These are phyloP conservation scores for Tetraodon nigroviridis DNA, from an alignment of 2,113 vertebrate genomes.

Conservation along the genomic window DNA sequence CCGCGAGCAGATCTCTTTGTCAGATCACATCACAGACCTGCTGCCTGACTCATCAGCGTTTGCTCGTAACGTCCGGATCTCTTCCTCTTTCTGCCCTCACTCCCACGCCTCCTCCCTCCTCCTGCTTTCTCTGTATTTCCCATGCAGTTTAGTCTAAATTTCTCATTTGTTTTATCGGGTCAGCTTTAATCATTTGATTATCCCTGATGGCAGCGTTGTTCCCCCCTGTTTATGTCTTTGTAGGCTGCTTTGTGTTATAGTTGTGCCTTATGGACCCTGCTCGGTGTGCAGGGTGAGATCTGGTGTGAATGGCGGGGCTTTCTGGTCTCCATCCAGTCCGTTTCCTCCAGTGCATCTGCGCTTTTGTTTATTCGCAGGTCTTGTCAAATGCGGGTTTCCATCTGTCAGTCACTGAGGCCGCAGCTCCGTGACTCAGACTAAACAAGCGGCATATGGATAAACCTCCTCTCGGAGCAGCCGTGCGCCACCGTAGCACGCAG, in stretches of 20 bases:
- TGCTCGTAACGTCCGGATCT: constrained; percentile 48
- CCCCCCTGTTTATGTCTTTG: background rate
- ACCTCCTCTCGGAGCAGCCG: constrained; percentile 23
- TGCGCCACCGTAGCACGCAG: background rate
- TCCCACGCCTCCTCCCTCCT: background rate
- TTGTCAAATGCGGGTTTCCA: constrained; percentile 52
- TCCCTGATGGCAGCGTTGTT: background rate
- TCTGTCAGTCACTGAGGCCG: constrained; percentile 32
- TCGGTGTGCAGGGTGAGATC: constrained; percentile 29
- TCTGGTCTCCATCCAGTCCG: constrained; percentile 39
- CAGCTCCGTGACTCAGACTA: constrained; percentile 50
- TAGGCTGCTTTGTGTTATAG: background rate
- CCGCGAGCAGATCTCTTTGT: constrained; percentile 55
- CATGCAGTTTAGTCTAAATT: constrained; percentile 1
- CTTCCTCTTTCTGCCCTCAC: constrained; percentile 36
- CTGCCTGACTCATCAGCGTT: constrained; percentile 65
- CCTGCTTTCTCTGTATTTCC: constrained; percentile 10
- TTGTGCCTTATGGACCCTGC: background rate
- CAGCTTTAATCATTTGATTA: background rate
- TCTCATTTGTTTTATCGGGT: constrained; percentile 5
- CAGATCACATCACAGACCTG: constrained; percentile 61
- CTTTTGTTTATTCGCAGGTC: constrained; percentile 30
- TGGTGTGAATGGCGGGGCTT: constrained; percentile 8
- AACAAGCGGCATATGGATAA: constrained; percentile 43
- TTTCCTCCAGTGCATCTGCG: constrained; percentile 29